Conservation (phyloP, 2,113 vertebrate genomes). For the Nannobrachium achirus region DNA sequence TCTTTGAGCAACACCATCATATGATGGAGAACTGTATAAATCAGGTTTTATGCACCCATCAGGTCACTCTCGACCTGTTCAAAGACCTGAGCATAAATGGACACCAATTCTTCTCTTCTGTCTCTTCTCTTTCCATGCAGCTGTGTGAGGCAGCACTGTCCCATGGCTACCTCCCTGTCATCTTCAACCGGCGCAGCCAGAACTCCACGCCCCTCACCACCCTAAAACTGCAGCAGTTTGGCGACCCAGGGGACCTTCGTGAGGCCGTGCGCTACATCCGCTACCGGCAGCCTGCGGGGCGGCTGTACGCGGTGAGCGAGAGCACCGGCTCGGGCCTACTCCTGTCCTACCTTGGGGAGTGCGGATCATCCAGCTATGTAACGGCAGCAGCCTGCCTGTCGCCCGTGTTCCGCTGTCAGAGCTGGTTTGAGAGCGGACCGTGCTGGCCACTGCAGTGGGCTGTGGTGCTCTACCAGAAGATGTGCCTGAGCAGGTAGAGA, state of each 20-base stretch:
- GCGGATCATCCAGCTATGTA: slow-evolving; percentile 85
- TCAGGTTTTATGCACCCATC: too few species aligned
- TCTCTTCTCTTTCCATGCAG: slow-evolving; percentile 52
- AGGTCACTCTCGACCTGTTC: not conserved
- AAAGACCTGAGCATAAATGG: not conserved
- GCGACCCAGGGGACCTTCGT: slow-evolving; percentile 82
- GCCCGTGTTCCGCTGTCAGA: slow-evolving; percentile 83
- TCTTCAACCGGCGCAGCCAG: slow-evolving; percentile 88
- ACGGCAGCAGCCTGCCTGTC: slow-evolving; percentile 84
- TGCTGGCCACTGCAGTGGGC: slow-evolving; percentile 75
- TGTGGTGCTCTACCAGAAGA: slow-evolving; percentile 82
- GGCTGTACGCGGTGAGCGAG: slow-evolving; percentile 83
- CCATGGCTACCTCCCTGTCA: slow-evolving; percentile 82
- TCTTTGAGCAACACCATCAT: too few species aligned
- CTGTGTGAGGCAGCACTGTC: slow-evolving; percentile 80
- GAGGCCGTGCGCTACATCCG: slow-evolving; percentile 85
- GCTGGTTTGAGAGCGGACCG: slow-evolving; percentile 83
- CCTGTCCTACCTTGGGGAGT: slow-evolving; percentile 85
- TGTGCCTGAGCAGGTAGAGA: slow-evolving; percentile 81
- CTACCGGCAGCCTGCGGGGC: slow-evolving; percentile 78
- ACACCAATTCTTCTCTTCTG: not conserved
- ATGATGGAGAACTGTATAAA: too few species aligned
- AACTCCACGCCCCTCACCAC: slow-evolving; percentile 86
- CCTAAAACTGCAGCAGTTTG: slow-evolving; percentile 84
- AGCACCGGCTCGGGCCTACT: slow-evolving; percentile 84